Percentiles rank a stretch among this genome's conserved stretches.
phyloP scores from a whole-genome alignment of 2,888 invertebrate species.

The Chaetogeoica ovagalla region DNA sequence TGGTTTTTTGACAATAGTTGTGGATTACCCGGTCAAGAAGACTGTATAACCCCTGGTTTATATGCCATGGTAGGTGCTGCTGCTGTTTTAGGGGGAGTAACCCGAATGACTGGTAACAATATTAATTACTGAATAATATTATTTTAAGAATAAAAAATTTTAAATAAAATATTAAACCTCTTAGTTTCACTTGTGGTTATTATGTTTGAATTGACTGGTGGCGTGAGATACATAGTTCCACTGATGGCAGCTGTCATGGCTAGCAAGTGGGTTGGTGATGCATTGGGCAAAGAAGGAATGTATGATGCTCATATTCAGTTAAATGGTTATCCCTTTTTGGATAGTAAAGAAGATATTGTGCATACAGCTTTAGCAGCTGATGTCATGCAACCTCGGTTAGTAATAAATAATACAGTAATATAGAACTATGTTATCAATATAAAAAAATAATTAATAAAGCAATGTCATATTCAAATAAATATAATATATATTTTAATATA shows the following conservation, averaged over 20 bases:
- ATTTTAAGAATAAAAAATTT: neutral
- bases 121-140: neutral
- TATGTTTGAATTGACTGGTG: conserved; percentile 99
- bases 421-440: no score
- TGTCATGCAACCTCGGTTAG: conserved; percentile 88
- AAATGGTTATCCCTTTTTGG: conserved; percentile 98
- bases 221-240: conserved; percentile 96
- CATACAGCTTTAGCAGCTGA: conserved; percentile 98
- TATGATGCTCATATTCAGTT: conserved; percentile 98
- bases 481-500: conserved; percentile 60
- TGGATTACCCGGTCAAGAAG: conserved; percentile 72
- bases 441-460: neutral
- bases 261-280: conserved; percentile 99
- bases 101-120: conserved; percentile 79
- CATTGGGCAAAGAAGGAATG: conserved; percentile 89
- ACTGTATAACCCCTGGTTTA: conserved; percentile 95
- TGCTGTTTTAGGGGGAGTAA: conserved; percentile 97
- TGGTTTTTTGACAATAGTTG: conserved; percentile 92
- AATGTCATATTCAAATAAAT: neutral
- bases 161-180: neutral
- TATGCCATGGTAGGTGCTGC: conserved; percentile 99
- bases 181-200: conserved; percentile 94
- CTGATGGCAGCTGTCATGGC: conserved; percentile 99
- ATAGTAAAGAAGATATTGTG: conserved; percentile 97
- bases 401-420: neutral